phyloP scores from a whole-genome alignment of 2,113 vertebrate species.

The Archilochus colubris region DNA sequence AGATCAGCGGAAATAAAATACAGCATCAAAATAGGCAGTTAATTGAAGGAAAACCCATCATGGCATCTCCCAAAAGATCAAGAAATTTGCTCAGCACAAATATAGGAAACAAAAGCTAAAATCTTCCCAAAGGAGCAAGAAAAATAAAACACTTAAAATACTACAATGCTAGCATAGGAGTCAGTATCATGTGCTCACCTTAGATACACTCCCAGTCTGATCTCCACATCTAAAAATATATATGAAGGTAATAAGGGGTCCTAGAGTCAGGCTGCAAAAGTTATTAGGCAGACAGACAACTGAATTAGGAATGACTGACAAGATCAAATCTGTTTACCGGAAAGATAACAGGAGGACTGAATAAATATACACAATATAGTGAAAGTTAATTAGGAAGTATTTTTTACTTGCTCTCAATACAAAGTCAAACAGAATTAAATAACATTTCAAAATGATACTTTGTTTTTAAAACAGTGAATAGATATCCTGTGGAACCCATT shows the following conservation, averaged over 20 bases:
- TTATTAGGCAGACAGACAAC: not conserved
- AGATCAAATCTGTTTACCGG: not conserved
- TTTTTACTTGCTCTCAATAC: not conserved
- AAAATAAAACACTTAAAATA: not conserved
- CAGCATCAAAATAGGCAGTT: not conserved
- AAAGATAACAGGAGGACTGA: not conserved
- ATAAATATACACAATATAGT: not conserved
- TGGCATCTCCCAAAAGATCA: not conserved
- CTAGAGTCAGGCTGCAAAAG: not conserved
- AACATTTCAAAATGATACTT: not conserved
- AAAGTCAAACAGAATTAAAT: conserved; percentile 23
- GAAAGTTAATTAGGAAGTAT: not conserved
- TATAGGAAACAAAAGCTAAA: not conserved
- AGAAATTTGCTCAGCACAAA: not conserved
- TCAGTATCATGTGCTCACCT: not conserved
- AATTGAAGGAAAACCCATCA: not conserved
- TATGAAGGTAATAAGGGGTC: not conserved
- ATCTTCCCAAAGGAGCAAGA: not conserved
- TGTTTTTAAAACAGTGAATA: not conserved
- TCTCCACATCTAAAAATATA: not conserved
- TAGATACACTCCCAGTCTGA: not conserved
- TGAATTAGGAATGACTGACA: conserved; percentile 11
- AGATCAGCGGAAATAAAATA: not conserved
- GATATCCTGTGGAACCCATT: not conserved
- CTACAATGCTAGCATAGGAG: not conserved